Percentiles rank a stretch among this genome's conserved stretches.
These are phyloP conservation scores for Macropodus opercularis DNA, from an alignment of 2,797 vertebrate species.

Conservation along the genomic window DNA sequence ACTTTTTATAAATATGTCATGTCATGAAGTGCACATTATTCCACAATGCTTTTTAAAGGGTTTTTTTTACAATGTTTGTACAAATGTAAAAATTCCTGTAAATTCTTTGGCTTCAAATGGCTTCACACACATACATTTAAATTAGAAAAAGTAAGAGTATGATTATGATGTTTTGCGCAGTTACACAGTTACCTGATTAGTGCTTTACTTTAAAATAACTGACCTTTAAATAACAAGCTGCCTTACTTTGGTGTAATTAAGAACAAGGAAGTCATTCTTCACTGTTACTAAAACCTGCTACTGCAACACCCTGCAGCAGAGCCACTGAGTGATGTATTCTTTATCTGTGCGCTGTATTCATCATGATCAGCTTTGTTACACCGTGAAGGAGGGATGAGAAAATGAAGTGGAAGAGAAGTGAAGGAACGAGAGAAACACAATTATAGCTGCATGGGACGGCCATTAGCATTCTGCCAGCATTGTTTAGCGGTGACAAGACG, in stretches of 20 bases:
- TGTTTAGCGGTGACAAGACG: conserved; percentile 59
- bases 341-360: conserved; percentile 13
- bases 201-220: conserved; percentile 2
- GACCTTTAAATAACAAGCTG: conserved; percentile 14
- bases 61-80: no score
- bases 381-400: background rate
- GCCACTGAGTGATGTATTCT: conserved; percentile 8
- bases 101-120: no score
- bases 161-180: no score
- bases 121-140: no score
- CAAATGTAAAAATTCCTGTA: no score
- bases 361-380: conserved; percentile 20
- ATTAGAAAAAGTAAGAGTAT: no score
- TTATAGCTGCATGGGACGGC: conserved; percentile 27
- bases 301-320: background rate
- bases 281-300: background rate
- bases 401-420: conserved; percentile 4
- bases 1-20: background rate
- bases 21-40: background rate
- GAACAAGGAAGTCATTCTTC: background rate
- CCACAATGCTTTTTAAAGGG: no score
- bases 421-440: conserved; percentile 17
- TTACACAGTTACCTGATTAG: no score
- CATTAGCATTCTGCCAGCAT: conserved; percentile 62
- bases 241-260: background rate